phyloP scores from a whole-genome alignment of 2,113 vertebrate genomes.

The Chaetorhynchus papuensis region DNA sequence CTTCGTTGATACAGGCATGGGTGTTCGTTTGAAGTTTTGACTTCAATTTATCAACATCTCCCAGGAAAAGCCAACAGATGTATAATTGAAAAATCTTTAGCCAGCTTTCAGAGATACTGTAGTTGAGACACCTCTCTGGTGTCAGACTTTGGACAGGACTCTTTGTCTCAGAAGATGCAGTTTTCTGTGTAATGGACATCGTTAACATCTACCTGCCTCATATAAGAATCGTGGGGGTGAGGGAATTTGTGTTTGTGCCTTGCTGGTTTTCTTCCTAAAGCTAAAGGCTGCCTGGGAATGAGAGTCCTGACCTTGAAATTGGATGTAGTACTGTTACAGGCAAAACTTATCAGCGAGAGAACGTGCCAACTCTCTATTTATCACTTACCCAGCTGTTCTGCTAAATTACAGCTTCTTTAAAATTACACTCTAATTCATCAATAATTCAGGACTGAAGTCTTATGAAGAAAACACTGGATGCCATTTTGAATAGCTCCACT shows the following conservation, averaged over 20 bases:
- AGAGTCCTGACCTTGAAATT: slow-evolving; percentile 13
- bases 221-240: background rate
- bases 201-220: background rate
- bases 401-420: slow-evolving; percentile 37
- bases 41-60: background rate
- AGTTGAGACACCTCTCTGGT: background rate
- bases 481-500: slow-evolving; percentile 40
- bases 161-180: background rate
- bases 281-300: background rate
- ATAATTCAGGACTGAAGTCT: slow-evolving; percentile 12
- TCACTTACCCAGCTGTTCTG: slow-evolving; percentile 22
- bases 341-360: background rate
- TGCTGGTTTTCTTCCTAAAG: background rate
- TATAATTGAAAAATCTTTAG: background rate
- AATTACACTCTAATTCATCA: slow-evolving; percentile 33
- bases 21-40: background rate
- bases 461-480: background rate
- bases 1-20: background rate
- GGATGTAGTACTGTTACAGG: background rate
- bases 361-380: slow-evolving; percentile 7
- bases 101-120: background rate
- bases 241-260: background rate
- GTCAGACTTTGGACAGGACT: background rate
- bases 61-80: background rate
- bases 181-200: background rate